phyloP scores from a whole-genome alignment of 2,797 vertebrate species.

The Pagetopsis macropterus region DNA sequence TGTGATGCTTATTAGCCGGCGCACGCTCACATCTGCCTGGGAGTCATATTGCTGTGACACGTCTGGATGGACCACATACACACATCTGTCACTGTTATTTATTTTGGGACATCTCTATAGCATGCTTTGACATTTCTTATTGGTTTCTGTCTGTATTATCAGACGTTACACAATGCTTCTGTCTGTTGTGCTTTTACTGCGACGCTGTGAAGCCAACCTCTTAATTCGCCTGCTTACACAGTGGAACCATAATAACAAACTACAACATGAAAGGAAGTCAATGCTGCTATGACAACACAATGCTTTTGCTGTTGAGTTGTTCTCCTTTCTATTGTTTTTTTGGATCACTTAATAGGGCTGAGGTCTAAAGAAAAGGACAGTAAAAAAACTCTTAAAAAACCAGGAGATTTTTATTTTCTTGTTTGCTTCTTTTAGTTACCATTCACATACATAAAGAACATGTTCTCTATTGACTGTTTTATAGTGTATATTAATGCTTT shows the following conservation, averaged over 20 bases:
- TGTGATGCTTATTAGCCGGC: constrained; percentile 28
- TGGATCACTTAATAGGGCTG: constrained; percentile 14
- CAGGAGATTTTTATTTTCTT: constrained; percentile 9
- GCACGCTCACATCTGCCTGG: constrained; percentile 41
- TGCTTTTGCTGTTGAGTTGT: constrained; percentile 13
- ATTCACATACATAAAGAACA: constrained; percentile 10
- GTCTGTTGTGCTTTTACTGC: constrained; percentile 52
- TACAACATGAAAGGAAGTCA: constrained; percentile 56
- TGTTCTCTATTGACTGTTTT: constrained; percentile 3
- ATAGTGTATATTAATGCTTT: neutral
- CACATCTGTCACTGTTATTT: constrained; percentile 53
- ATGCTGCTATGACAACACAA: constrained; percentile 36
- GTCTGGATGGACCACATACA: constrained; percentile 37
- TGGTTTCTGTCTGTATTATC: constrained; percentile 70
- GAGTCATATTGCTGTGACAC: constrained; percentile 26
- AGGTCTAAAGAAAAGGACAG: constrained; percentile 13
- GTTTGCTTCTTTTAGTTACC: neutral
- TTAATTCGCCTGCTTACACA: constrained; percentile 63
- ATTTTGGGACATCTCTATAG: constrained; percentile 45
- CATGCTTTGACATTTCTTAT: constrained; percentile 66
- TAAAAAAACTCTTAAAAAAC: constrained; percentile 18
- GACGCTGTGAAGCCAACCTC: constrained; percentile 52
- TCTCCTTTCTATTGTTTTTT: neutral
- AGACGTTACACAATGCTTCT: constrained; percentile 47
- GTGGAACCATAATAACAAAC: constrained; percentile 46